Evolutionary conservation across 2,888 invertebrate genomes (phyloP), one percentile per base, ranked within the genome.

Genomic region (Petrolisthes cinctipes): DNA sequence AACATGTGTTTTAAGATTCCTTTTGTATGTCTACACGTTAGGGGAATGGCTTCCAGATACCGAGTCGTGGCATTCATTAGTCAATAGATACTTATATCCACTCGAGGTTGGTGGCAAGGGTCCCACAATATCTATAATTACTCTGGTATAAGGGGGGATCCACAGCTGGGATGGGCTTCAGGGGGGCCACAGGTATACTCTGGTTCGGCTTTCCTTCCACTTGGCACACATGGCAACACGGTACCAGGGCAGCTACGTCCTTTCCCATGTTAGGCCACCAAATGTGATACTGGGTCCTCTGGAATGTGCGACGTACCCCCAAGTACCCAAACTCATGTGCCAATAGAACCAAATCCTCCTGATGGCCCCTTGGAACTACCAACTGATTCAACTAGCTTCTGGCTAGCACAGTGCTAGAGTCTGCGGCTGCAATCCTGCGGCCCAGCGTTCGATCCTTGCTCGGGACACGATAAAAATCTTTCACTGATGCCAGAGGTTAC

Each of bases 41-140:
- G 17, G 17, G 84, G 84, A 9, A 78, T 84, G 4, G 84, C 84
- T 56, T 78, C 79, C 11, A 66, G 84, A 20, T 84, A 84, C 4
- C 84, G 54, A 51, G 78, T 84, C 23, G 84, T 51, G 4, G 20
- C 4, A 78, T 84, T 79, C 53, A 84, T 84, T 0, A 84, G 79
- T 84, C 1, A 84, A 20, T 3, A 78, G 4, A 20, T 78, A 66
- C 9, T 78, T 5, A 53, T 78, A 11, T n/a, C 68, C 84, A 0
- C 66, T 17, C 4, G 37, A 53, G 9, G 66, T 51, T 9, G 14
- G 57, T 9, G 84, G 84, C 51, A 84, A 61, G n/a, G 66, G 84
- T 4, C 79, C 68, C 9, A 78, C 71, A 66, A 76, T 76, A 9
- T 79, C 79, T 68, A 85, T 79, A 0, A 79, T 14, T 4, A 79